These are phyloP conservation scores for Neuroscelio doddi DNA, from an alignment of 2,888 invertebrate species.

Conservation along the genomic window DNA sequence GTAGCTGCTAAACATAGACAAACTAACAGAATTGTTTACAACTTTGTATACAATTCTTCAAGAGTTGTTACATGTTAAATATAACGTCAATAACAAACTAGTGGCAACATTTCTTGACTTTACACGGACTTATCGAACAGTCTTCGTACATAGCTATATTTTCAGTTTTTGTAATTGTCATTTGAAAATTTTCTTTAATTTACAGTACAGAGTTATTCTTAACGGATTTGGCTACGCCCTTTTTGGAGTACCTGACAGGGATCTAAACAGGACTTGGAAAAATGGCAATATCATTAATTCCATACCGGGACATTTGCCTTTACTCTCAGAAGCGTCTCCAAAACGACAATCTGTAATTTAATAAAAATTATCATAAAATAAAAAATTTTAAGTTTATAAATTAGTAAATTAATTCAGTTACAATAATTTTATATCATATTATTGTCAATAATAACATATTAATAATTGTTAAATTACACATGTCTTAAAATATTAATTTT, in stretches of 20 bases:
- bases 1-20: too few relatives aligned
- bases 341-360: constrained; percentile 74
- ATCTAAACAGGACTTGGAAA: constrained; percentile 82
- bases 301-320: constrained; percentile 72
- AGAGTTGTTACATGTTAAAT: too few relatives aligned
- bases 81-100: too few relatives aligned
- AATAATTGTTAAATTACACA: not conserved
- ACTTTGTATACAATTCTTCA: too few relatives aligned
- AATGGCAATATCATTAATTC: constrained; percentile 73
- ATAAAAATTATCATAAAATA: not conserved
- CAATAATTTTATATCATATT: too few relatives aligned
- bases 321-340: constrained; percentile 67
- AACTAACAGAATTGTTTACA: too few relatives aligned
- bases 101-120: too few relatives aligned
- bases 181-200: constrained; percentile 24
- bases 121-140: too few relatives aligned
- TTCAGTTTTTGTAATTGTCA: too few relatives aligned
- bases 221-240: constrained; percentile 87
- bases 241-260: constrained; percentile 83
- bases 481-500: too few relatives aligned
- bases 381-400: not conserved
- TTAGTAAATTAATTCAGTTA: not conserved
- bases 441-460: too few relatives aligned
- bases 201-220: constrained; percentile 87
- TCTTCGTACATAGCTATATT: too few relatives aligned